Evolutionary conservation across 2,113 vertebrate genomes (phyloP).

Genomic region (Abramis brama): DNA sequence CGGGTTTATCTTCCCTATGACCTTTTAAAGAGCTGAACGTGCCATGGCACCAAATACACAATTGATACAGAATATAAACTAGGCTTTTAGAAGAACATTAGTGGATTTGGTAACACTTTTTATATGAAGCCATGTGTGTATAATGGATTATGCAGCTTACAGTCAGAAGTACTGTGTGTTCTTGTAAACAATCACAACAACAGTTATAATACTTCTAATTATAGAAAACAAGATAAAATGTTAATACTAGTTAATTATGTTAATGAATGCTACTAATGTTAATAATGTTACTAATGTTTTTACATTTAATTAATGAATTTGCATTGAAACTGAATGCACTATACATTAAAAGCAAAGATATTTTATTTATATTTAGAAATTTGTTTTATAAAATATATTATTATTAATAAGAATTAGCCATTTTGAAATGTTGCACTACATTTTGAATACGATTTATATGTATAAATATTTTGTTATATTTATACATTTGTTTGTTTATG

Average conservation of each 20-base stretch:
- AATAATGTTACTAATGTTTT: neutral
- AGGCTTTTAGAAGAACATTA: neutral
- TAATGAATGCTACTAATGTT: neutral
- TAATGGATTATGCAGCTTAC: neutral
- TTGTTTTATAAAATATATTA: neutral
- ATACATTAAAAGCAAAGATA: too few species aligned
- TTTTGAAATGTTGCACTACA: too few species aligned
- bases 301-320: too few species aligned
- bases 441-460: neutral
- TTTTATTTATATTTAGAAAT: neutral
- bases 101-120: neutral
- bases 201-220: neutral
- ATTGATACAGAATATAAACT: neutral
- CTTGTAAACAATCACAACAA: neutral
- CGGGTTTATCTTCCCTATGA: slow-evolving; percentile 25
- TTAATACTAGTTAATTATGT: neutral
- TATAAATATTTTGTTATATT: neutral
- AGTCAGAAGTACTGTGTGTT: neutral
- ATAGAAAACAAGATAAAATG: neutral
- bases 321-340: too few species aligned
- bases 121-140: neutral
- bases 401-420: neutral
- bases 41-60: neutral
- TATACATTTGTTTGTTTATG: neutral
- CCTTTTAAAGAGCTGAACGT: neutral